These are phyloP conservation scores for Acanthiza pusilla DNA, from an alignment of 2,797 vertebrate genomes.

Conservation along the genomic window DNA sequence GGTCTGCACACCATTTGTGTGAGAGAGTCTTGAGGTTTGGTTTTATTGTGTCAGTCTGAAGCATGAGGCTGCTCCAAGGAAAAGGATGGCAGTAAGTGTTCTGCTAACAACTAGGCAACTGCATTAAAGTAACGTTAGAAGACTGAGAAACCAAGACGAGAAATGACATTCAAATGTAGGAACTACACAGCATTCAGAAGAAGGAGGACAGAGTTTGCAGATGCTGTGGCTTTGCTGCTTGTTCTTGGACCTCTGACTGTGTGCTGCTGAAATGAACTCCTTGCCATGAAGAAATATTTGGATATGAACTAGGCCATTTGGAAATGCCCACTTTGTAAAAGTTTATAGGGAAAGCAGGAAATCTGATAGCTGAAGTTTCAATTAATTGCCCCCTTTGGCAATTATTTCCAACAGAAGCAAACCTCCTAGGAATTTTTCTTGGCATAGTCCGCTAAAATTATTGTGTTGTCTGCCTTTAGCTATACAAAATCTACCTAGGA, in stretches of 20 bases:
- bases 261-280: not conserved
- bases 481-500: not conserved
- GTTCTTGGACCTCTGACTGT: not conserved
- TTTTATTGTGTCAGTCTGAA: not conserved
- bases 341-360: not conserved
- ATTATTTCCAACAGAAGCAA: not conserved
- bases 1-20: not conserved
- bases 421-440: not conserved
- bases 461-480: not conserved
- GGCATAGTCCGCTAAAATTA: not conserved
- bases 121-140: slow-evolving; percentile 4
- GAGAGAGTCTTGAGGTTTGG: not conserved
- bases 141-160: not conserved
- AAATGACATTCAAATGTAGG: not conserved
- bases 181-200: not conserved
- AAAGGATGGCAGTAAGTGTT: not conserved
- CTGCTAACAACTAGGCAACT: not conserved
- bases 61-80: not conserved
- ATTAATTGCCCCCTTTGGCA: not conserved
- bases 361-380: not conserved
- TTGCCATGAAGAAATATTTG: not conserved
- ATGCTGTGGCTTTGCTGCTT: not conserved
- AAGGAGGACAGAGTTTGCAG: not conserved
- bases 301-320: not conserved
- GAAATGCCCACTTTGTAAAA: not conserved